Base-by-base conservation (phyloP, 1,140 invertebrate species). In the Agraylea sexmaculata region DNA sequence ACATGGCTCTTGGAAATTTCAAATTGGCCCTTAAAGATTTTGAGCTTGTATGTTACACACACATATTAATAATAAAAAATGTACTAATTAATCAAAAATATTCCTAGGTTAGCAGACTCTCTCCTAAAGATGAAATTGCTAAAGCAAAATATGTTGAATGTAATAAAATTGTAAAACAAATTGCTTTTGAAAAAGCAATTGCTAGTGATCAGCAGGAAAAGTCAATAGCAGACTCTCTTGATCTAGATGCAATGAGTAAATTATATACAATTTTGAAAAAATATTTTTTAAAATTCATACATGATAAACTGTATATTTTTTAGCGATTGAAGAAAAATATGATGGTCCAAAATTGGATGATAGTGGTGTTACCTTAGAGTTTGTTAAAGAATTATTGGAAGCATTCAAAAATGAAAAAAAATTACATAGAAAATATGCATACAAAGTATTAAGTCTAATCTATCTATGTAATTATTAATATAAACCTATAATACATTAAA, bases 1-100 rank as follows among this genome's bases (percentile, higher is more conserved):
- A 95, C 52, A 98, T 99, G 93, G 90, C 92, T 19, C 63, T 99
- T 50, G 92, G 93, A 45, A 97, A 96, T 69, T 97, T 93, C 59
- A 97, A 96, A 69, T 65, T 87, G 59, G 95, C 96, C 1, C 70
- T 98, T 32, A 88, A 83, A 62, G 94, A 99, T 70, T 97, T 91
- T 69, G 90, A 97, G 77, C 81, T 85, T 60, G 92, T 94, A 66
- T 68, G 68, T n/a, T 48, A 48, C 8, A 27, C 3, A 22, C 13
- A 21, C 18, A 33, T 42, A 10, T 4, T 28, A 28, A 16, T 16
- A 33, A 11, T 29, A 11, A 4, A 12, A n/a, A n/a, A n/a, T n/a
- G n/a, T n/a, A n/a, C n/a, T n/a, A 46, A 30, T 49, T 38, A 38
- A 37, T 16, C 27, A 46, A 46, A 30, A 19, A 4, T 38, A n/a